These are phyloP conservation scores for Dromius quadrimaculatus DNA, from an alignment of 2,888 invertebrate genomes.

Conservation along the genomic window DNA sequence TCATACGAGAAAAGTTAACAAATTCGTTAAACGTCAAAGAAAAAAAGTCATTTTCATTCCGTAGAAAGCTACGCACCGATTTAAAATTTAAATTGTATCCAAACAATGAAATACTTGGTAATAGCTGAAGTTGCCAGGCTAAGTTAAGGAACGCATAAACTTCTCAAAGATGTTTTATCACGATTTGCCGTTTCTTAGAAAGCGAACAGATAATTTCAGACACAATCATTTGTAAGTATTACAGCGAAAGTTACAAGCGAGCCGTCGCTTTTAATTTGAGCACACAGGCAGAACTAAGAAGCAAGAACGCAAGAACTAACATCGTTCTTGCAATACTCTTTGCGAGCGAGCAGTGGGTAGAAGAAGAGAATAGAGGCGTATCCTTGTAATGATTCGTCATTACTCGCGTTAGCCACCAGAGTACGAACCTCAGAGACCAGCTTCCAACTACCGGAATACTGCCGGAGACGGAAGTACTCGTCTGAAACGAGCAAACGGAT, in stretches of 20 bases:
- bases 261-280: slow-evolving; percentile 38
- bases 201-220: slow-evolving; percentile 43
- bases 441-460: no score
- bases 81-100: slow-evolving; percentile 50
- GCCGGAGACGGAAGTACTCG: background rate
- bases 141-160: slow-evolving; percentile 41
- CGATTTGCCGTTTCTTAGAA: slow-evolving; percentile 35
- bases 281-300: background rate
- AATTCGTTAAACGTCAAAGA: slow-evolving; percentile 49
- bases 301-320: background rate
- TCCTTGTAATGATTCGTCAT: background rate
- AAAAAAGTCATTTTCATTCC: slow-evolving; percentile 46
- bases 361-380: background rate
- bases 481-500: slow-evolving; percentile 25
- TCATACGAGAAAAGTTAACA: slow-evolving; percentile 45
- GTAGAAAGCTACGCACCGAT: slow-evolving; percentile 49
- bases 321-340: background rate
- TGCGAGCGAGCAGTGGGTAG: background rate
- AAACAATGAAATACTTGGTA: slow-evolving; percentile 49
- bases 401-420: background rate
- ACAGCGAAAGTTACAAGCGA: slow-evolving; percentile 38
- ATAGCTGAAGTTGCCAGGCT: slow-evolving; percentile 46
- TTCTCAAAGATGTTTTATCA: slow-evolving; percentile 40
- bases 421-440: no score
- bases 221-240: slow-evolving; percentile 50